phyloP scores from a whole-genome alignment of 2,797 vertebrate genomes.

The Sarcoramphus papa region DNA sequence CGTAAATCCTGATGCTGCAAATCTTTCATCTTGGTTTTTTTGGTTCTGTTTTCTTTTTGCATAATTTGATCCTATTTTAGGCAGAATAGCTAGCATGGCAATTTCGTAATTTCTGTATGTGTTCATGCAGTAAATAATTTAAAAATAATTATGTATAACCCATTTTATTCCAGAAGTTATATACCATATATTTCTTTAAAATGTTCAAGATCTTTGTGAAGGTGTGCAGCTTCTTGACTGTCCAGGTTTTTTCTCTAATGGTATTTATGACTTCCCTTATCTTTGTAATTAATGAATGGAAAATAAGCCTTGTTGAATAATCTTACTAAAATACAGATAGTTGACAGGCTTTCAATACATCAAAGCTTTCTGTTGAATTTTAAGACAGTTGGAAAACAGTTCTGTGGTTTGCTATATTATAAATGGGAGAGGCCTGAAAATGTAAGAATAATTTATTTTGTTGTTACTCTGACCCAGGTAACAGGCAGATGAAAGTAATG shows the following conservation, averaged over 20 bases:
- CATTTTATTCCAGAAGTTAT: constrained; percentile 24
- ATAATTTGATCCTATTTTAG: neutral
- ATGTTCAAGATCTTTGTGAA: neutral
- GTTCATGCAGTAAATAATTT: constrained; percentile 2
- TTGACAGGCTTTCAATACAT: neutral
- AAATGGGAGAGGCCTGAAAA: neutral
- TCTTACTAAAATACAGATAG: neutral
- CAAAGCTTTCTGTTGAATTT: neutral
- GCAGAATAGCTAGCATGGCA: neutral
- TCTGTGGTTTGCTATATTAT: neutral
- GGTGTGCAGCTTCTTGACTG: neutral
- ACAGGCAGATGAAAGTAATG: neutral
- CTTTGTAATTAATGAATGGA: constrained; percentile 53
- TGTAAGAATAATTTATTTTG: neutral
- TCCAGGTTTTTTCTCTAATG: neutral
- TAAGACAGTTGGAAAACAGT: neutral
- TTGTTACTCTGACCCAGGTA: neutral
- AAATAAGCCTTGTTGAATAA: constrained; percentile 28
- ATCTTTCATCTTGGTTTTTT: neutral
- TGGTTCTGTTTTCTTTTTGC: neutral
- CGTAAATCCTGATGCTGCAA: constrained; percentile 24
- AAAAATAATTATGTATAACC: neutral
- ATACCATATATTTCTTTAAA: neutral
- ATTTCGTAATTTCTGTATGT: neutral
- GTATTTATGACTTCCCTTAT: neutral